Percentiles rank a stretch among this genome's conserved stretches.
phyloP scores from a whole-genome alignment of 2,113 vertebrate species.

The Nettapus auritus region DNA sequence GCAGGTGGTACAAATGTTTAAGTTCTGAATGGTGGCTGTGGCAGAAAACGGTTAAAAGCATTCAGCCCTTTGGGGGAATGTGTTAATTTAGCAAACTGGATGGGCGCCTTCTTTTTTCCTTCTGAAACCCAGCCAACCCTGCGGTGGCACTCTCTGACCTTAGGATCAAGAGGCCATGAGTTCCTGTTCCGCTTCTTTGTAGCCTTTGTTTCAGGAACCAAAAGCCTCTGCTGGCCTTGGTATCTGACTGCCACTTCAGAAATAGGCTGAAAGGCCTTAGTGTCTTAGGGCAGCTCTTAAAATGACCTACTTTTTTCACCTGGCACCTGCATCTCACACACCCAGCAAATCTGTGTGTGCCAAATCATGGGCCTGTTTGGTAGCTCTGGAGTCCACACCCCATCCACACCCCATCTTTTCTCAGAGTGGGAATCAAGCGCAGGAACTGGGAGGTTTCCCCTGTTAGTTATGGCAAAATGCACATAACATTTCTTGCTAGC shows the following conservation, averaged over 20 bases:
- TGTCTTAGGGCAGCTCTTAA: neutral
- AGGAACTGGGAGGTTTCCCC: accelerated
- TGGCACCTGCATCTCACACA: neutral
- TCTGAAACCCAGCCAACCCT: accelerated
- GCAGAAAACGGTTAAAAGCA: neutral
- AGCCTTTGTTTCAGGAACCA: neutral
- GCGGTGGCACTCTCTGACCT: neutral
- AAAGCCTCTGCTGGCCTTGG: neutral
- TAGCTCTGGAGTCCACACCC: neutral
- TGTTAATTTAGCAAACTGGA: neutral
- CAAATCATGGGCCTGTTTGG: neutral
- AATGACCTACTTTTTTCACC: neutral
- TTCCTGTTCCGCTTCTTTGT: neutral
- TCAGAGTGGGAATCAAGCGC: neutral
- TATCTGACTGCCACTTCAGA: neutral
- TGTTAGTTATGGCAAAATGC: neutral
- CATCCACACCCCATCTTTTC: neutral
- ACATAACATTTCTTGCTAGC: accelerated
- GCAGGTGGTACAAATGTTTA: neutral
- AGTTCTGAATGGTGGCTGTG: neutral
- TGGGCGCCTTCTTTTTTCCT: neutral
- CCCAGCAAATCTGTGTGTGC: neutral
- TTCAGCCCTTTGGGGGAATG: neutral
- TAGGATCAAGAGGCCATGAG: neutral
- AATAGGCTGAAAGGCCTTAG: neutral